Evolutionary conservation across 2,888 invertebrate genomes (phyloP).

Genomic region (Hyalella azteca): DNA sequence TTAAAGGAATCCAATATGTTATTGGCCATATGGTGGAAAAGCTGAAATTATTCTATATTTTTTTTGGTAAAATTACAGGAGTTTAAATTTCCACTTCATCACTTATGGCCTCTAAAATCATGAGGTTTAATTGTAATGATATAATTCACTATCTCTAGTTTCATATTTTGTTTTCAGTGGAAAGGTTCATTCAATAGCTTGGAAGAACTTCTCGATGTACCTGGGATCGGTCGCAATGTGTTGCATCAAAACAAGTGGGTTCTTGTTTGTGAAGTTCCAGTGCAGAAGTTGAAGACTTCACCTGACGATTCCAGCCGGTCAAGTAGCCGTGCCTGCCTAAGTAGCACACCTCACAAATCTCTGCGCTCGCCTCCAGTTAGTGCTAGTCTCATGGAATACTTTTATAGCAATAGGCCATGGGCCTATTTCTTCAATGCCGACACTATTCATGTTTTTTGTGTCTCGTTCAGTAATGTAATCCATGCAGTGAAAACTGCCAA

Average conservation of each 20-base stretch:
- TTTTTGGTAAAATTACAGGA: not conserved
- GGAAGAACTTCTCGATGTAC: slow-evolving; percentile 62
- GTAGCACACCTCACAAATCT: not conserved
- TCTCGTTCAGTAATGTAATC: too few relatives aligned
- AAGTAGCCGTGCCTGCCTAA: not conserved
- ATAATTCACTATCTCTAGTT: not conserved
- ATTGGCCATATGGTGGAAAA: not conserved
- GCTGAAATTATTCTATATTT: not conserved
- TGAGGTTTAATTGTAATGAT: not conserved
- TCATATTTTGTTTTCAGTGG: slow-evolving; percentile 60
- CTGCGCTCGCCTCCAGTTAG: not conserved
- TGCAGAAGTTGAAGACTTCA: not conserved
- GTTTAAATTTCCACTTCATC: not conserved
- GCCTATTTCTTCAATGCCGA: too few relatives aligned
- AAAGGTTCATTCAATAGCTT: slow-evolving; percentile 62
- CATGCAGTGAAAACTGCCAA: too few relatives aligned
- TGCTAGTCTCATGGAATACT: too few relatives aligned
- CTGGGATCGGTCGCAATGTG: slow-evolving; percentile 62
- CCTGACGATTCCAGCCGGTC: not conserved
- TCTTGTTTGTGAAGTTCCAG: slow-evolving; percentile 52
- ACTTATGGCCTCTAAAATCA: too few relatives aligned
- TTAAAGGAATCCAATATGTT: too few relatives aligned
- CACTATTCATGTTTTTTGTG: too few relatives aligned
- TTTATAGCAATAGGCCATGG: too few relatives aligned
- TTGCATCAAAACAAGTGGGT: slow-evolving; percentile 62